These are phyloP conservation scores for Elephantulus edwardii DNA, from an alignment of 2,113 vertebrate genomes.

Conservation along the genomic window DNA sequence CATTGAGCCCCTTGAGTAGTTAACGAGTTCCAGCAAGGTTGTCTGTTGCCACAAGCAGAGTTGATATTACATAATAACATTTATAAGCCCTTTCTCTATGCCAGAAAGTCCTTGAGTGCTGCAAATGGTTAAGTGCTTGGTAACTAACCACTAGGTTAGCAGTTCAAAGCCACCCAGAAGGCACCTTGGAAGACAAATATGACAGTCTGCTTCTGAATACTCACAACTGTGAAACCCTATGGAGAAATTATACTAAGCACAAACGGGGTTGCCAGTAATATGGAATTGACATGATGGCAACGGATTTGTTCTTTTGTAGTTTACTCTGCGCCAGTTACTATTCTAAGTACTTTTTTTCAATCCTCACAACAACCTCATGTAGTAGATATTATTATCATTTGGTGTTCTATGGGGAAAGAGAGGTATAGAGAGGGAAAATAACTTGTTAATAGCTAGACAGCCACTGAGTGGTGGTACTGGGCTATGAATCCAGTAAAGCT, in stretches of 20 bases:
- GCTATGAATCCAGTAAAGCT: conserved; percentile 10
- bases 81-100: not conserved
- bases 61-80: not conserved
- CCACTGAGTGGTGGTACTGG: not conserved
- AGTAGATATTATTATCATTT: not conserved
- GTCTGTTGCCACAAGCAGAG: not conserved
- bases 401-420: not conserved
- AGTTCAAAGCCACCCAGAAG: not conserved
- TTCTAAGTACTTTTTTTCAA: not conserved
- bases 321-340: not conserved
- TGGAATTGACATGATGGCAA: not conserved
- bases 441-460: not conserved
- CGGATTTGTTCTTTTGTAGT: not conserved
- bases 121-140: not conserved
- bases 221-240: not conserved
- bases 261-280: not conserved
- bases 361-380: not conserved
- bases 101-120: not conserved
- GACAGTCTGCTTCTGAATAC: not conserved
- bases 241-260: not conserved
- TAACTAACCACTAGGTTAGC: not conserved
- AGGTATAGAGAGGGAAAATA: not conserved
- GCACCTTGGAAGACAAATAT: not conserved
- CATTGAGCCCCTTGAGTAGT: not conserved
- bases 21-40: not conserved